Base-by-base conservation (phyloP, 1,140 invertebrate genomes). In the Heliconius hermathena region DNA sequence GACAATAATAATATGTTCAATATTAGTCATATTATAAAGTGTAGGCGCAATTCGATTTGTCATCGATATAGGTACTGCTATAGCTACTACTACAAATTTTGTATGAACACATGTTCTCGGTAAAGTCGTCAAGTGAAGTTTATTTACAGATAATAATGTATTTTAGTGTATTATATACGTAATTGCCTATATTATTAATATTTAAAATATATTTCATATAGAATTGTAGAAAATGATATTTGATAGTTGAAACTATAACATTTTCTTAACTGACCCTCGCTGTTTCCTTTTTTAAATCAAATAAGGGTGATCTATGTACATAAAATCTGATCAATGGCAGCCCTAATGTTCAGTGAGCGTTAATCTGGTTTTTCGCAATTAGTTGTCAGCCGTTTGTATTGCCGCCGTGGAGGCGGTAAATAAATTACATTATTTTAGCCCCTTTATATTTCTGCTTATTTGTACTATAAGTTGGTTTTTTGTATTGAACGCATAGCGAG, bases 291-390 rank as follows among this genome's bases (percentile, higher is more conserved):
- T n/a, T 57, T 9, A 57, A 57, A 29, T 13, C 4, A 66, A 66
- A 66, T 26, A 22, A 13, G 11, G 13, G 13, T 66, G 22, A 29
- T 13, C 13, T 29, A 29, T 1, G 60, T 66, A 29, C 26, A 16
- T 18, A 84, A 84, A 80, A 83, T 86, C 85, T 77, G 83, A 89
- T 89, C 87, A 41, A 66, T 54, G 74, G 52, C 38, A 74, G 41
- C 78, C 78, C 78, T 73, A 80, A 71, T 73, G 80, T 74, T 85
- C 87, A 87, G 87, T 85, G 87, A 86, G 89, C 89, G 89, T 90
- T 93, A 91, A 93, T 93, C 88, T 91, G 84, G 88, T 93, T 93
- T 88, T 88, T 89, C 87, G 87, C 90, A 90, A 93, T 93, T 91
- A 91, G 89, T 88, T 85, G 82, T 83, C 85, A 83, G 85, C 84